Conservation (phyloP, 2,113 vertebrate genomes). For the Meleagris gallopavo region DNA sequence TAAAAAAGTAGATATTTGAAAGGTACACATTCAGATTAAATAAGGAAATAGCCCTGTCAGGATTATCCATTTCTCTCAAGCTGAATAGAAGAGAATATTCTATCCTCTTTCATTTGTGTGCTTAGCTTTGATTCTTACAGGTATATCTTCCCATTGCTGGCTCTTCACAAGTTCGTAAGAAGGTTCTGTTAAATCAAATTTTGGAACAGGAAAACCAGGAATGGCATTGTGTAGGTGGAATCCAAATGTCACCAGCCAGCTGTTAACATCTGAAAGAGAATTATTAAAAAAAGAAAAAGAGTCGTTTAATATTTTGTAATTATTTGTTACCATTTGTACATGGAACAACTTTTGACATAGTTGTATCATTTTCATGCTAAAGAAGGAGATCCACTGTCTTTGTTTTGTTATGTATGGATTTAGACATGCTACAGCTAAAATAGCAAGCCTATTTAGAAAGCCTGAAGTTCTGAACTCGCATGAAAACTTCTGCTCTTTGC, state of each 20-base stretch:
- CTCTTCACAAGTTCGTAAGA: constrained; percentile 95
- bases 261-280: constrained; percentile 92
- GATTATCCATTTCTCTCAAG: not conserved
- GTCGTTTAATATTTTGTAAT: not conserved
- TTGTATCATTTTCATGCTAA: no score
- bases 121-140: constrained; percentile 81
- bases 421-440: not conserved
- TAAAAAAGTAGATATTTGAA: not conserved
- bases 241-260: constrained; percentile 97
- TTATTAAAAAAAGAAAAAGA: not conserved
- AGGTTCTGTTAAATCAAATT: constrained; percentile 91
- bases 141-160: constrained; percentile 95
- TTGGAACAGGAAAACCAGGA: constrained; percentile 93
- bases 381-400: not conserved
- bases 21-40: not conserved
- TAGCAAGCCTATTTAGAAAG: not conserved
- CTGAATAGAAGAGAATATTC: constrained; percentile 4
- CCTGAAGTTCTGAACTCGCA: not conserved
- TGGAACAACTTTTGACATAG: not conserved
- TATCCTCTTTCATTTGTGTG: not conserved
- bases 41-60: not conserved
- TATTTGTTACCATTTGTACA: not conserved
- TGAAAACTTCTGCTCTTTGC: not conserved
- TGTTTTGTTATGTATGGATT: not conserved
- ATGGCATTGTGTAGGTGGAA: constrained; percentile 99